phyloP scores from a whole-genome alignment of 2,888 invertebrate species.

The Myopa tessellatipennis region DNA sequence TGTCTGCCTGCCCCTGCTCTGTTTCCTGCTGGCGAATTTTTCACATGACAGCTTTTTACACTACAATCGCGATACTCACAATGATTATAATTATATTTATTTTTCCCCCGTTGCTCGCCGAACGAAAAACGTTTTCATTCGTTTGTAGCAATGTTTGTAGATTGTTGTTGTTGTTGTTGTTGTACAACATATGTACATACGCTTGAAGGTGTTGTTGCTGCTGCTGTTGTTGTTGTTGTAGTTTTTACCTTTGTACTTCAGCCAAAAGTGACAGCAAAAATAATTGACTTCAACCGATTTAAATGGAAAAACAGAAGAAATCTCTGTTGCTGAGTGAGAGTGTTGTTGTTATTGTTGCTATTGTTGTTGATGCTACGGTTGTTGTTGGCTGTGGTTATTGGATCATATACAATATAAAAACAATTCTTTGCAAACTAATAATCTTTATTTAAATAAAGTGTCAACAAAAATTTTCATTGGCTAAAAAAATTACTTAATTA shows the following conservation, averaged over 20 bases:
- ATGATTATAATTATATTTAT: not conserved
- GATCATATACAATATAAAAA: not conserved
- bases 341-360: not conserved
- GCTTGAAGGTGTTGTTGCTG: not conserved
- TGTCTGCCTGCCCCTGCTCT: not conserved
- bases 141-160: too few species aligned
- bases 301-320: not conserved
- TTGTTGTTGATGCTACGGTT: not conserved
- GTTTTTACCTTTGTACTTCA: not conserved
- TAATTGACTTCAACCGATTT: not conserved
- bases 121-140: too few species aligned
- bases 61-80: not conserved
- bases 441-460: too few species aligned
- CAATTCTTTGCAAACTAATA: too few species aligned
- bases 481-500: too few species aligned
- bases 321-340: not conserved
- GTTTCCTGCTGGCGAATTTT: too few species aligned
- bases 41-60: not conserved
- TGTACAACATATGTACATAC: not conserved
- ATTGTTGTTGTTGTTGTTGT: too few species aligned
- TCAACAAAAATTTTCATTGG: too few species aligned
- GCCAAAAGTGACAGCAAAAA: constrained; percentile 8
- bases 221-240: not conserved
- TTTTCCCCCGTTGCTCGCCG: too few species aligned
- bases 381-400: not conserved